Evolutionary conservation across 2,797 vertebrate species (phyloP), one percentile per base, ranked within the genome.

Genomic region (Protosalanx chinensis): DNA sequence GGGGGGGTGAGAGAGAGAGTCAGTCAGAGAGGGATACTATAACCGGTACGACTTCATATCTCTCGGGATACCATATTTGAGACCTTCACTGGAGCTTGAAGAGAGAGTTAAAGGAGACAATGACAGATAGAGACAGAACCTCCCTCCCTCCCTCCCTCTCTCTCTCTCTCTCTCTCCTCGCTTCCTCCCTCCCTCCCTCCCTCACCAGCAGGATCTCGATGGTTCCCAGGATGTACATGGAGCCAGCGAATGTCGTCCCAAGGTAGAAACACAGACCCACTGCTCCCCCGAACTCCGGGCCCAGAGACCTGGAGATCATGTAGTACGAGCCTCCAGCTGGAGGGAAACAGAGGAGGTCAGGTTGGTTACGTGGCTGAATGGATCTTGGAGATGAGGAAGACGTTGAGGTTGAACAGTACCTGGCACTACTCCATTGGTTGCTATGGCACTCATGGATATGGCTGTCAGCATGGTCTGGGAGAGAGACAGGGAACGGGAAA

Each of bases 391-490:
- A 41, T 64, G 13, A 62, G 60, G 6, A n/a, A 56, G 18, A 4
- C 51, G 5, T 62, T 62, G 60, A 62, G 30, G 29, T 32, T 62
- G 60, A 32, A 64, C 63, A 8, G n/a, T 91, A 98, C 97, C 97
- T 93, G 97, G 97, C 62, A 98, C 97, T 1, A 98, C 95, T 59
- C 97, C 97, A 1, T 99, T 98, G 77, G 97, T 99, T 72, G 97
- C 97, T 56, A 99, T 98, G 33, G 97, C 97, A 3, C 97, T 98
- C 97, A 99, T 99, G 58, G 97, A 99, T 88, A 99, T 98, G 58
- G 97, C 94, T 0, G 97, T 99, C 80, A 99, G 90, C 89, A 98
- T 90, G 0, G 97, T 99, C 97, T 99, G 90, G 23, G 13, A 59
- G 79, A 61, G 18, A 78, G 30, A 81, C 13, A 49, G 8, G 64